Percentiles rank a stretch among this genome's conserved stretches.
phyloP scores from a whole-genome alignment of 2,888 invertebrate species.

The Biston betularia region DNA sequence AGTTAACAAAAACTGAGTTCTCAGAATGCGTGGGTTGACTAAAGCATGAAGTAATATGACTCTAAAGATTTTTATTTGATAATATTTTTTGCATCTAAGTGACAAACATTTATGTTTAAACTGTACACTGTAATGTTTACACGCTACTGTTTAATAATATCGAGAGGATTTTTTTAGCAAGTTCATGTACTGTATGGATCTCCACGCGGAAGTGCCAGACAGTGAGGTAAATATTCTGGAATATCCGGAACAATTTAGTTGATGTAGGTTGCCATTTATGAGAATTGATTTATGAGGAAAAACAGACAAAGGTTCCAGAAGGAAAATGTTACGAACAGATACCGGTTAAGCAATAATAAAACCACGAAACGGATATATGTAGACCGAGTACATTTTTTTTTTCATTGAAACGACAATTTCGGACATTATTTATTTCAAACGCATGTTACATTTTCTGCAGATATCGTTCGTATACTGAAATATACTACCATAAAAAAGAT shows the following conservation, averaged over 20 bases:
- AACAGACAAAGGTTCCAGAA: conserved; percentile 1
- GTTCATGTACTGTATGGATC: background rate
- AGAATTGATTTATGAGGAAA: conserved; percentile 27
- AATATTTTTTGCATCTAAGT: too few relatives aligned
- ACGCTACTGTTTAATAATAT: background rate
- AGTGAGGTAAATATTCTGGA: conserved; percentile 16
- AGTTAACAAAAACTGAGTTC: too few relatives aligned
- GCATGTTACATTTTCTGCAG: too few relatives aligned
- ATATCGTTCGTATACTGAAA: too few relatives aligned
- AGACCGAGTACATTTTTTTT: background rate
- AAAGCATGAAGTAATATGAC: too few relatives aligned
- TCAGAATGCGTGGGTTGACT: too few relatives aligned
- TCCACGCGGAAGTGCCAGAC: background rate
- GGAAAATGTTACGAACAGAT: conserved; percentile 8
- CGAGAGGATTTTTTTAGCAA: background rate
- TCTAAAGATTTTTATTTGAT: too few relatives aligned
- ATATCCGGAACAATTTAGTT: conserved; percentile 22
- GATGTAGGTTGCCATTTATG: conserved; percentile 17
- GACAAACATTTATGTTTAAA: too few relatives aligned
- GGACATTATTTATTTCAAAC: background rate
- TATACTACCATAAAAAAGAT: too few relatives aligned
- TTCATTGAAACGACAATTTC: background rate
- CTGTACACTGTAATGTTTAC: too few relatives aligned
- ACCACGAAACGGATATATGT: background rate
- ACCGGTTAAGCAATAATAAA: background rate